Conservation (phyloP, 2,888 invertebrate genomes). For the Ochropacha duplaris region DNA sequence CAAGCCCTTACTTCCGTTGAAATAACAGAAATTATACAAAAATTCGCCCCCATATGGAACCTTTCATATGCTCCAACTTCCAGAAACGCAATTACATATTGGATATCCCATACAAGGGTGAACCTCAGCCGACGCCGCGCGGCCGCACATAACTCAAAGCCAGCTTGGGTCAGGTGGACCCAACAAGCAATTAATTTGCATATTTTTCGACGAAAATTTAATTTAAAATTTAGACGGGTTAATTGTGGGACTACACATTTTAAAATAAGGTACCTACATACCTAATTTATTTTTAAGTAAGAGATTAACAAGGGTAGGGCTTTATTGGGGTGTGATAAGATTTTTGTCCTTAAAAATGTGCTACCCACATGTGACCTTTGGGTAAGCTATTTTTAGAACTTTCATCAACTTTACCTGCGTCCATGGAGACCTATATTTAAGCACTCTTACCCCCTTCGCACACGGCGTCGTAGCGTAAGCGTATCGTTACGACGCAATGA, state of each 20-base stretch:
- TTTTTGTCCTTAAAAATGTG: neutral
- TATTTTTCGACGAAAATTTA: constrained; percentile 32
- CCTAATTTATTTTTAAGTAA: constrained; percentile 3
- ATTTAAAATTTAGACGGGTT: constrained; percentile 28
- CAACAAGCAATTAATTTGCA: constrained; percentile 31
- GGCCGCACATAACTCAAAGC: constrained; percentile 16
- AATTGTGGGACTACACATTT: constrained; percentile 20
- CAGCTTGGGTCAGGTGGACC: constrained; percentile 20
- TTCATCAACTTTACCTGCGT: neutral
- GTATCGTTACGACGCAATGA: too few species aligned
- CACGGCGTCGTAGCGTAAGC: too few species aligned
- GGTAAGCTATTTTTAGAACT: neutral
- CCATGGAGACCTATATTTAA: neutral
- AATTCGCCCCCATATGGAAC: neutral
- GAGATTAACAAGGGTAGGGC: constrained; percentile 5
- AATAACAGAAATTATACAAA: too few species aligned
- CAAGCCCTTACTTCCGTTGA: too few species aligned
- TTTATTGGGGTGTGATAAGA: neutral
- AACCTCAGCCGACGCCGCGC: constrained; percentile 15
- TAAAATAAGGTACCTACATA: neutral
- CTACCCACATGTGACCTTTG: neutral
- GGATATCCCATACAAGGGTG: constrained; percentile 8
- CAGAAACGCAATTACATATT: neutral
- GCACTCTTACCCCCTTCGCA: neutral
- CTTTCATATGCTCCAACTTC: neutral